Evolutionary conservation across 2,888 invertebrate genomes (phyloP).

Genomic region (Sminthurides aquaticus): DNA sequence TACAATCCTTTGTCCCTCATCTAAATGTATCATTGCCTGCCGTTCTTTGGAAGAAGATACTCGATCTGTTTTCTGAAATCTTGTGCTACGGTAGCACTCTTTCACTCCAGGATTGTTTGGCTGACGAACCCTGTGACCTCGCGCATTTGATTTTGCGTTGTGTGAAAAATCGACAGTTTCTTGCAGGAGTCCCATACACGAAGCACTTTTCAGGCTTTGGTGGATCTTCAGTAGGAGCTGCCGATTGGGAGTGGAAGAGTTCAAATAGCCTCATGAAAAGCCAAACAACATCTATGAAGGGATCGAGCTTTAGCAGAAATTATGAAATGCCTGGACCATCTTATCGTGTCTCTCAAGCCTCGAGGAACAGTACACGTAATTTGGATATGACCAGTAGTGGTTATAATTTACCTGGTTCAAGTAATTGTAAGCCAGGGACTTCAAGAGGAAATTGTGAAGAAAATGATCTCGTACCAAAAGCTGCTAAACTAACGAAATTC

Average conservation of each 20-base stretch:
- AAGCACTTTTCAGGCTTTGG: constrained; percentile 52
- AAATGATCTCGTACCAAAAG: not conserved
- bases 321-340: not conserved
- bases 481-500: not conserved
- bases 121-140: constrained; percentile 78
- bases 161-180: constrained; percentile 72
- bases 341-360: not conserved
- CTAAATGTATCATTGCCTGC: constrained; percentile 62
- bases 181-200: constrained; percentile 53
- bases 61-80: constrained; percentile 81
- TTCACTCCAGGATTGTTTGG: constrained; percentile 75
- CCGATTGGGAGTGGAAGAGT: constrained; percentile 43
- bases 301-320: not conserved
- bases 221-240: constrained; percentile 46
- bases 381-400: not conserved
- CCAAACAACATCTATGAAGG: not conserved
- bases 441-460: no score
- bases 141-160: constrained; percentile 78
- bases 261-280: not conserved
- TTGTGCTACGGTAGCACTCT: constrained; percentile 84
- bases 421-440: no score
- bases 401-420: no score
- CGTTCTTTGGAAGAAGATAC: constrained; percentile 73
- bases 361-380: not conserved
- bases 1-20: constrained; percentile 69